Evolutionary conservation across 2,888 invertebrate genomes (phyloP).

Genomic region (Melipona bicolor): DNA sequence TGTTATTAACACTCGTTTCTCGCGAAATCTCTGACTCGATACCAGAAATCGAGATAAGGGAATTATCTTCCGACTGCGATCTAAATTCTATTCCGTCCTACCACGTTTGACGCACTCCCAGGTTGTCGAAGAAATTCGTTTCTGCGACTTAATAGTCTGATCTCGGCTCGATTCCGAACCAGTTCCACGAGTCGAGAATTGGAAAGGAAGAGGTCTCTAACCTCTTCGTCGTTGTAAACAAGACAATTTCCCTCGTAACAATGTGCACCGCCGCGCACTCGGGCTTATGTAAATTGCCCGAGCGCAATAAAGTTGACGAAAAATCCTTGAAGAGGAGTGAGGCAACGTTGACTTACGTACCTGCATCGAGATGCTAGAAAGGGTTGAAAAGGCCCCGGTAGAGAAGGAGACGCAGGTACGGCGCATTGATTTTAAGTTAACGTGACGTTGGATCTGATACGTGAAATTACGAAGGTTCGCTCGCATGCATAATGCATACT

Average conservation of each 20-base stretch:
- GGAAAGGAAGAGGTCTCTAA: neutral
- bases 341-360: conserved; percentile 47
- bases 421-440: conserved; percentile 76
- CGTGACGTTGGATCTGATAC: conserved; percentile 75
- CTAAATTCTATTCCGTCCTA: too few relatives aligned
- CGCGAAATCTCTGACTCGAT: too few relatives aligned
- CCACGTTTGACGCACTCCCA: too few relatives aligned
- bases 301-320: conserved; percentile 20
- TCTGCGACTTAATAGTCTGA: too few relatives aligned
- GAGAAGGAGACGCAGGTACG: conserved; percentile 26
- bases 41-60: too few relatives aligned
- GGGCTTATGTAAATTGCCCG: conserved; percentile 26
- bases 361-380: conserved; percentile 36
- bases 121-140: too few relatives aligned
- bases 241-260: neutral
- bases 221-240: neutral
- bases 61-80: too few relatives aligned
- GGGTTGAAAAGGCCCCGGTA: conserved; percentile 23
- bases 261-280: neutral
- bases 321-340: conserved; percentile 1
- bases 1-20: too few relatives aligned
- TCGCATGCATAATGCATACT: conserved; percentile 65
- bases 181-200: neutral
- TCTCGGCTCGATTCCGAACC: too few relatives aligned
- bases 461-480: conserved; percentile 70